phyloP scores from a whole-genome alignment of 1,140 invertebrate species.

The Lethrus apterus region DNA sequence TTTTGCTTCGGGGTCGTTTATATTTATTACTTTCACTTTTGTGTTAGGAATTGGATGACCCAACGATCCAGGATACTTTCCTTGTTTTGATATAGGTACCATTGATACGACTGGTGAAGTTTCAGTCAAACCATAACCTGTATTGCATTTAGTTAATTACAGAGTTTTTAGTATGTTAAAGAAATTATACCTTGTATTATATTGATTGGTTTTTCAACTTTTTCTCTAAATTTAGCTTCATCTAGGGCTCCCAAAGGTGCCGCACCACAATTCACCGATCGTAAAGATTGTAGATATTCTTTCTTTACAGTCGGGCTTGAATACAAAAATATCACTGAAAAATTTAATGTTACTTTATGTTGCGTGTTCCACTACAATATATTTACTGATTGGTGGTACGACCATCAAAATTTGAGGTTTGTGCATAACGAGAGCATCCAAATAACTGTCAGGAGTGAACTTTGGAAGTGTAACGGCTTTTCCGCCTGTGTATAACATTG shows the following conservation, averaged over 20 bases:
- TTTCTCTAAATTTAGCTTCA: conserved; percentile 49
- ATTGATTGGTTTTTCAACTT: conserved; percentile 30
- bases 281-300: conserved; percentile 49
- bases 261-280: conserved; percentile 56
- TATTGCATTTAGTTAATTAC: background rate
- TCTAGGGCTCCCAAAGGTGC: conserved; percentile 58
- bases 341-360: conserved; percentile 34
- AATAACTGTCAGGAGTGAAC: conserved; percentile 60
- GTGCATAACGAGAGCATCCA: conserved; percentile 49
- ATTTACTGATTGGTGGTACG: conserved; percentile 56
- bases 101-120: conserved; percentile 45
- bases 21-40: conserved; percentile 55
- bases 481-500: conserved; percentile 52
- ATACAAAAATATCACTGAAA: conserved; percentile 60
- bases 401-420: conserved; percentile 48
- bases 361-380: conserved; percentile 64
- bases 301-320: conserved; percentile 53
- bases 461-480: conserved; percentile 65
- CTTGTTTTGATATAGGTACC: conserved; percentile 33
- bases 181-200: conserved; percentile 40
- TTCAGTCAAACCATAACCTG: conserved; percentile 62
- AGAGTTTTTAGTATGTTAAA: background rate
- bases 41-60: conserved; percentile 55
- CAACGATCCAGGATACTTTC: conserved; percentile 46
- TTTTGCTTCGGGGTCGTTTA: conserved; percentile 49